Base-by-base conservation (phyloP, 2,797 vertebrate genomes). In the Alouatta caraya region DNA sequence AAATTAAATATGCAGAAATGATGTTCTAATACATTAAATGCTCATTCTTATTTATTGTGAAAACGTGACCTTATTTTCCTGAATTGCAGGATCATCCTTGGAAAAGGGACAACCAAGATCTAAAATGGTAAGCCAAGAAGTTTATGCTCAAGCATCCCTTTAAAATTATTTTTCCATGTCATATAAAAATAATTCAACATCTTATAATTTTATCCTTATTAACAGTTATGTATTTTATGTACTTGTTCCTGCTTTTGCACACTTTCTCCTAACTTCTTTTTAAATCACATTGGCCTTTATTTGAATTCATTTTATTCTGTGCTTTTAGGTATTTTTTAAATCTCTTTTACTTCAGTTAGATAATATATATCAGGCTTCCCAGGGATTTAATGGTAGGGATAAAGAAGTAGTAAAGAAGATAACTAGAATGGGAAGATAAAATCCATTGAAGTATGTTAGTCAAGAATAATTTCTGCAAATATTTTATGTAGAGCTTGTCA, bases 71-170 rank as follows among this genome's bases (percentile, higher is more conserved):
- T 50, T 85, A 61, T 94, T 96, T 95, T 97, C 42, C 88, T 88
- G 21, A 96, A 88, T 96, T 97, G 24, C 92, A 98, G 98, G 46
- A 79, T 19, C 83, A 78, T 94, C 90, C 48, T 81, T 92, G 50
- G 95, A 97, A 95, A 96, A 48, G 11, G 42, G 44, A 55, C 88
- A 81, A 33, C 42, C 95, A 95, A 82, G n/a, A 88, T 80, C 96
- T 95, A 97, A 96, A 96, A 90, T 78, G 97, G 97, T 98, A 98
- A 97, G 76, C 13, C 73, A 72, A 44, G 55, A 92, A 83, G 50
- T 80, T 72, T 93, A 42, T 94, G 30, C 91, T 93, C 19, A 93
- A 75, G 39, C 24, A 72, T 72, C 10, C 8, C 42, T 95, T 93
- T 86, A 76, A 78, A 87, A 44, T 73, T 55, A 72, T 90, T 59